Evolutionary conservation across 2,113 vertebrate species (phyloP), one percentile per base, ranked within the genome.

Genomic region (Taurulus bubalis): DNA sequence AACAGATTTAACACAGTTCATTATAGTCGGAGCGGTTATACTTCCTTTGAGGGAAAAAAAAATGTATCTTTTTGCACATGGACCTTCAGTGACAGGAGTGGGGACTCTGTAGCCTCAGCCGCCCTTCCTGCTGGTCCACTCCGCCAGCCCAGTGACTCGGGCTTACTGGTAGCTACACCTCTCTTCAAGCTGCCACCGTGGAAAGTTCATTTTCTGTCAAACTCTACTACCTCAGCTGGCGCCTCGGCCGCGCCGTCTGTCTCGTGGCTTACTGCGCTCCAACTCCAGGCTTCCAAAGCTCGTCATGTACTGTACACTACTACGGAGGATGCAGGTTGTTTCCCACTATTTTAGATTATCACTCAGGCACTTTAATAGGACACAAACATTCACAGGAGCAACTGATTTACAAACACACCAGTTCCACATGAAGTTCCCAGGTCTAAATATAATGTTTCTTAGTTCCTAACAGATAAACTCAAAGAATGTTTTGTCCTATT

Each of bases 171-270:
- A 91, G 92, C 91, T 89, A 76, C 78, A 84, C 88, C 92, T 93
- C 86, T 84, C 83, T 86, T 88, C 85, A 82, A 82, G 91, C 90
- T 92, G 90, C 91, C 85, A 65, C 70, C 62, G n/a, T 71, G 87
- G 83, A 16, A 90, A 86, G 77, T 82, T 93, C 85, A 76, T 70
- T 82, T 89, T 86, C 92, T 91, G 84, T 84, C 84, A 90, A 92
- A 89, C 84, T 70, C 67, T 91, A 93, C 95, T 96, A 96, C 95
- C 95, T 96, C 95, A 92, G 84, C 90, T 42, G 79, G 88, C 79
- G 93, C 85, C 77, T 36, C 67, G 74, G 77, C 70, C 9, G 75
- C 81, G 68, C 80, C 80, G 86, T 77, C 90, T 84, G 84, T 89
- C 82, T 89, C 75, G 76, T 90, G 91, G 89, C 90, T 90, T 78